phyloP scores from a whole-genome alignment of 2,888 invertebrate species.

The Acrobasis consociella region DNA sequence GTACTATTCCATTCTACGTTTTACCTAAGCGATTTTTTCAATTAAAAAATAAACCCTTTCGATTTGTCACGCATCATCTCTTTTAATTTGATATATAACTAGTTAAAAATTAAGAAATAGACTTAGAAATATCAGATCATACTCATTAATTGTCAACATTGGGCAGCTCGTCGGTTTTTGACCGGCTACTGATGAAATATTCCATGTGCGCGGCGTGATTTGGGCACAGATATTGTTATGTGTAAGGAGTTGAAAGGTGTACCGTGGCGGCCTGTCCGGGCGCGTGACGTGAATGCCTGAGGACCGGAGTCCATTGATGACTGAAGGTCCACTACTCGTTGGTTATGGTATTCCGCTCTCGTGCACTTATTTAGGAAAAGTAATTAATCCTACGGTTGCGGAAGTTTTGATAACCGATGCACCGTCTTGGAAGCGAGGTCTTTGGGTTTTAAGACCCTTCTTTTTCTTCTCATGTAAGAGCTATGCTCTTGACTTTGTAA shows the following conservation, averaged over 20 bases:
- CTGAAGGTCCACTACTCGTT: background rate
- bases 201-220: slow-evolving; percentile 19
- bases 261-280: background rate
- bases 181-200: slow-evolving; percentile 11
- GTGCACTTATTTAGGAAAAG: background rate
- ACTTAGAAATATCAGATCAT: background rate
- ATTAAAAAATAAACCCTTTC: too few relatives aligned
- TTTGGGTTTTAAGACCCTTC: too few relatives aligned
- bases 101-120: too few relatives aligned
- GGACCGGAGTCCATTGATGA: slow-evolving; percentile 25
- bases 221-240: slow-evolving; percentile 14
- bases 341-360: background rate
- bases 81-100: too few relatives aligned
- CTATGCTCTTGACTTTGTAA: too few relatives aligned
- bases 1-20: too few relatives aligned
- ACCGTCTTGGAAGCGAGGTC: too few relatives aligned
- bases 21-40: too few relatives aligned
- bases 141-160: background rate
- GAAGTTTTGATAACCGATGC: background rate
- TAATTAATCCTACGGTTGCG: background rate
- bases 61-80: too few relatives aligned
- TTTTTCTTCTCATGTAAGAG: too few relatives aligned
- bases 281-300: slow-evolving; percentile 29
- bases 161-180: background rate
- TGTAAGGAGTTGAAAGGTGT: slow-evolving; percentile 23